Conservation (phyloP, 1,140 invertebrate species). For the Diorhabda elongata region DNA sequence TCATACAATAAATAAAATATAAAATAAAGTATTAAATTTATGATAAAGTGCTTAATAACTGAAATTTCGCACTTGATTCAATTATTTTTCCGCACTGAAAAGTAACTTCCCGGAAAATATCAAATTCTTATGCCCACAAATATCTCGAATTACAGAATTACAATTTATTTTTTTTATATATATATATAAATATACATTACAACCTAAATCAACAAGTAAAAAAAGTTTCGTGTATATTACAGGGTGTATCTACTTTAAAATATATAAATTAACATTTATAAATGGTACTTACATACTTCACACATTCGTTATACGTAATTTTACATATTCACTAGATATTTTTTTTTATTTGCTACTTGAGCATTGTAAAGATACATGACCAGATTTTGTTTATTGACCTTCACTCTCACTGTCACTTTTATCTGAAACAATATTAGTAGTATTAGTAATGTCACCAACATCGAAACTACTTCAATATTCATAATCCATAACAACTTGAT, state of each 20-base stretch:
- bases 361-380: constrained; percentile 31
- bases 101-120: too few relatives aligned
- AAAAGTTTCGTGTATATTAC: background rate
- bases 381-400: constrained; percentile 64
- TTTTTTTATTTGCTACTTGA: constrained; percentile 32
- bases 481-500: too few relatives aligned
- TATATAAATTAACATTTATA: background rate
- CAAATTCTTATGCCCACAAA: background rate
- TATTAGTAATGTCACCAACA: background rate
- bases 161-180: too few relatives aligned
- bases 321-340: constrained; percentile 29
- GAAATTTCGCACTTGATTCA: too few relatives aligned
- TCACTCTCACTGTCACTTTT: constrained; percentile 90
- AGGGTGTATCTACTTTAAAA: background rate
- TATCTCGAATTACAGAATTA: background rate
- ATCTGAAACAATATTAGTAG: constrained; percentile 59
- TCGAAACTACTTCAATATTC: too few relatives aligned
- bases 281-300: constrained; percentile 24
- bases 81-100: too few relatives aligned
- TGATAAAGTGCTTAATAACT: too few relatives aligned
- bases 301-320: constrained; percentile 21
- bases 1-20: too few relatives aligned
- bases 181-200: background rate
- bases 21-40: too few relatives aligned
- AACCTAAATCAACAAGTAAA: background rate